Conservation (phyloP, 2,113 vertebrate genomes). For the Hippocampus mohnikei region DNA sequence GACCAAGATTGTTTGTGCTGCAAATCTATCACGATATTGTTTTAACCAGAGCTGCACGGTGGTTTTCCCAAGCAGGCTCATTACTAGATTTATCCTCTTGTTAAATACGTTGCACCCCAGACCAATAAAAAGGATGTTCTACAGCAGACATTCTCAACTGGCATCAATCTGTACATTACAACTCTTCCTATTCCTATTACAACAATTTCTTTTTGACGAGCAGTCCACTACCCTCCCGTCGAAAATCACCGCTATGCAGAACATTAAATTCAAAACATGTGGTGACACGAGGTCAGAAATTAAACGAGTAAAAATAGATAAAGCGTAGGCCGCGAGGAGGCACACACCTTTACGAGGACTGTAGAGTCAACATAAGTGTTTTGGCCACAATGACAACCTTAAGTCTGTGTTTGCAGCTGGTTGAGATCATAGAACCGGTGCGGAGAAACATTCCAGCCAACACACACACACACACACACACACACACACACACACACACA, state of each 20-base stretch:
- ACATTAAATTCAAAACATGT: slow-evolving; percentile 4
- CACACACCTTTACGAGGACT: background rate
- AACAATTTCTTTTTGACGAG: too few species aligned
- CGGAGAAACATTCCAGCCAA: background rate
- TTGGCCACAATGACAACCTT: slow-evolving; percentile 17
- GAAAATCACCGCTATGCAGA: background rate
- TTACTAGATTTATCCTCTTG: background rate
- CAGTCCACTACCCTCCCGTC: background rate
- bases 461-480: background rate
- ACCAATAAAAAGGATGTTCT: too few species aligned
- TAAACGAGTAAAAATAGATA: background rate
- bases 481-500: too few species aligned
- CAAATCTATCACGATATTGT: slow-evolving; percentile 3
- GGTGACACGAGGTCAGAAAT: slow-evolving; percentile 7
- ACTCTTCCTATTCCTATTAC: too few species aligned
- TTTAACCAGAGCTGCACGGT: slow-evolving; percentile 25
- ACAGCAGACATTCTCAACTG: background rate
- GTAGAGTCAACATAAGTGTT: background rate
- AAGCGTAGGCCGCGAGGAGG: background rate
- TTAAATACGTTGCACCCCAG: background rate
- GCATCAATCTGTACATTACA: background rate
- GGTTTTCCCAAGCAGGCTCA: slow-evolving; percentile 8
- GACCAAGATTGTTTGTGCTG: slow-evolving; percentile 20
- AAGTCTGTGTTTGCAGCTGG: slow-evolving; percentile 30
- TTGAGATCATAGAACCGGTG: slow-evolving; percentile 26